phyloP scores from a whole-genome alignment of 2,113 vertebrate genomes.

The Equus quagga region DNA sequence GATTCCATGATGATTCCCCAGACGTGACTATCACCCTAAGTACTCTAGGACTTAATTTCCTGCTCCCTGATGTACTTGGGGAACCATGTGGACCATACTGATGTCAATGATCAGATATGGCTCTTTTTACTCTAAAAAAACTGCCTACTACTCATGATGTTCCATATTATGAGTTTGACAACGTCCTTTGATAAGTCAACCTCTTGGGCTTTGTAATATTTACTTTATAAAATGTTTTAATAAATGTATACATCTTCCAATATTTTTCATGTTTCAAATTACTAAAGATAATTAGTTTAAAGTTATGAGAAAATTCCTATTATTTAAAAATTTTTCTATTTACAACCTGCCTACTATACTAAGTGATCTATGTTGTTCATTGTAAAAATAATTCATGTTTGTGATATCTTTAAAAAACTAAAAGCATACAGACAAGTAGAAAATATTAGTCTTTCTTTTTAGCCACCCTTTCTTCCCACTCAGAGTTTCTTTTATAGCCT shows the following conservation, averaged over 20 bases:
- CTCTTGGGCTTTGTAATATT: neutral
- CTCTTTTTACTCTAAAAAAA: neutral
- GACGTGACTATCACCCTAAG: too few relatives aligned
- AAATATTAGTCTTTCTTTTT: neutral
- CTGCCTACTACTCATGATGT: neutral
- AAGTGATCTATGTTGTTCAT: neutral
- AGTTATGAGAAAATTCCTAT: neutral
- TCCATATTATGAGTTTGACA: neutral
- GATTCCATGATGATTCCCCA: neutral
- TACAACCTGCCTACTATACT: neutral
- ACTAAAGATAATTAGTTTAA: constrained; percentile 19
- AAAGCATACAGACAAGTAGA: neutral
- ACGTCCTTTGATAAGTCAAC: neutral
- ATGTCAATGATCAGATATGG: neutral
- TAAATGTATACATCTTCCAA: neutral
- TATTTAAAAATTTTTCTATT: neutral
- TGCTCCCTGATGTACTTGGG: neutral
- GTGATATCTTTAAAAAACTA: neutral
- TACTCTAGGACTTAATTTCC: neutral
- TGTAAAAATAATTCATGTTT: neutral
- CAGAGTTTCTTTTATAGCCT: neutral
- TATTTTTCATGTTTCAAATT: neutral
- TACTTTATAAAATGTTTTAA: neutral
- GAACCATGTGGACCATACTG: fast-evolving
- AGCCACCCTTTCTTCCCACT: neutral